Evolutionary conservation across 2,113 vertebrate species (phyloP).

Genomic region (Panthera uncia): DNA sequence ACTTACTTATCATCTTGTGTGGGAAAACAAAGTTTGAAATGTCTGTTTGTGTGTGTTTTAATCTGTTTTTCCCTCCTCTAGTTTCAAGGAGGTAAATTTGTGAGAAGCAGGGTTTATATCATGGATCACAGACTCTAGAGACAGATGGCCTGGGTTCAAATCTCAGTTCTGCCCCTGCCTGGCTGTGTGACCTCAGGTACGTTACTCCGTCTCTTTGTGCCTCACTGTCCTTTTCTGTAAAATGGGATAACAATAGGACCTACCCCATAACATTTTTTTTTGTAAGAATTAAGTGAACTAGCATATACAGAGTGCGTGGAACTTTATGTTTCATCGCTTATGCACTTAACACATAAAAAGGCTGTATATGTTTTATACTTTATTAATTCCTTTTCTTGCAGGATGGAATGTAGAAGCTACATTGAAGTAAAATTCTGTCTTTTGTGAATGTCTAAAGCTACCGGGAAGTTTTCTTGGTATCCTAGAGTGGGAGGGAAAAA

Average conservation of each 20-base stretch:
- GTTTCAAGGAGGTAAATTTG: neutral
- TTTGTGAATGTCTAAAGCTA: neutral
- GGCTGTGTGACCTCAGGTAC: neutral
- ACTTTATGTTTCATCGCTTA: neutral
- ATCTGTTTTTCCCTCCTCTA: neutral
- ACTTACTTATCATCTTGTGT: neutral
- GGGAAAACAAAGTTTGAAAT: neutral
- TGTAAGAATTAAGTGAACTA: neutral
- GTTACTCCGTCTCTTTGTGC: neutral
- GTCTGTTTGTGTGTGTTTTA: neutral
- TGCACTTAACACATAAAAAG: neutral
- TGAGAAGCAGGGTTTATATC: neutral
- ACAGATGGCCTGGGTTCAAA: neutral
- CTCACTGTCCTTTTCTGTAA: neutral
- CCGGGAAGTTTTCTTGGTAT: neutral
- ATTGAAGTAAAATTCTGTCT: neutral
- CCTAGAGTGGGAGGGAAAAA: neutral
- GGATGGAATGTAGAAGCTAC: neutral
- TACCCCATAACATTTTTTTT: neutral
- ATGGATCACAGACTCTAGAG: neutral
- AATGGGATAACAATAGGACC: neutral
- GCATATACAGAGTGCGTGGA: neutral
- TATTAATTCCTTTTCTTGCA: neutral
- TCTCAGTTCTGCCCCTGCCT: neutral
- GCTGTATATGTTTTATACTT: neutral